phyloP scores from a whole-genome alignment of 2,113 vertebrate species.

The Mirounga angustirostris region DNA sequence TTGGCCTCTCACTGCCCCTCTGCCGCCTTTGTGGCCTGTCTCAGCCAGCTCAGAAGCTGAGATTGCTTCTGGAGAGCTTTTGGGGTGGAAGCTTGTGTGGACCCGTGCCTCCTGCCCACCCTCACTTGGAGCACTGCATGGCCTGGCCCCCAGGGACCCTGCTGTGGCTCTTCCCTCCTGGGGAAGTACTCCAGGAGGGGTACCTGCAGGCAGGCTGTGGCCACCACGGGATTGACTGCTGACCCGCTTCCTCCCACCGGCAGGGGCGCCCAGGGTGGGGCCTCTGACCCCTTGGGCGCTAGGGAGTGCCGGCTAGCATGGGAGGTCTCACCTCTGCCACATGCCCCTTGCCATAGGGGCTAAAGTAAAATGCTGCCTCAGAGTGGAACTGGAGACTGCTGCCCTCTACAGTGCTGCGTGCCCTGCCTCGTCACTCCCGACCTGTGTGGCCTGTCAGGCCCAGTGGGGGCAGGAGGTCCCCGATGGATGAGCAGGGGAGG shows the following conservation, averaged over 20 bases:
- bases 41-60: background rate
- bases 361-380: background rate
- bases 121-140: accelerated
- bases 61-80: background rate
- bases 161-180: background rate
- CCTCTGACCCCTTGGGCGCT: background rate
- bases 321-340: background rate
- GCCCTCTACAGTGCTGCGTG: background rate
- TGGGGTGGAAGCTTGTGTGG: background rate
- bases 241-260: background rate
- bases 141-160: background rate
- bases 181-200: background rate
- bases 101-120: too few relatives aligned
- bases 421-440: background rate
- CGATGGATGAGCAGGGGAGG: background rate
- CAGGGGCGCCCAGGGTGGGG: background rate
- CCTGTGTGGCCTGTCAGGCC: background rate
- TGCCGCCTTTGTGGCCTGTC: background rate
- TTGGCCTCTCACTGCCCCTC: background rate
- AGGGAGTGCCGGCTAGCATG: background rate
- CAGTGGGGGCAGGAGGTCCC: background rate
- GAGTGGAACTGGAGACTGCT: background rate
- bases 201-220: background rate
- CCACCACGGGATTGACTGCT: too few relatives aligned
- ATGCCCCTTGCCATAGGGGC: too few relatives aligned